phyloP scores from a whole-genome alignment of 2,113 vertebrate genomes.

The Narcine bancroftii region DNA sequence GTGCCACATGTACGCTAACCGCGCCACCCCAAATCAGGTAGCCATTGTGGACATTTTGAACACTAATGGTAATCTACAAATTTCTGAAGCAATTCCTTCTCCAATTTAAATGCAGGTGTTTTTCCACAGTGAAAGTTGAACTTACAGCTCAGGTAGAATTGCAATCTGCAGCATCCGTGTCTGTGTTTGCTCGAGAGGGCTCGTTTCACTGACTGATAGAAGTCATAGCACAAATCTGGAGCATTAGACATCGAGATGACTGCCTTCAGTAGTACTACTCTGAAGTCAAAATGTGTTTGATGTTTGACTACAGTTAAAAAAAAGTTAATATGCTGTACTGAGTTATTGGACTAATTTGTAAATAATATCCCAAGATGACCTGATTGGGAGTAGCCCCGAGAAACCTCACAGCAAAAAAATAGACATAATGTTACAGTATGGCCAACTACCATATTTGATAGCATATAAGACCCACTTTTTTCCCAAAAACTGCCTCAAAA shows the following conservation, averaged over 20 bases:
- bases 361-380: neutral
- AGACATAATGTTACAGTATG: neutral
- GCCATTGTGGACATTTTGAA: neutral
- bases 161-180: neutral
- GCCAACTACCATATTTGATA: too few relatives aligned
- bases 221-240: neutral
- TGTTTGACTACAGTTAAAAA: slow-evolving; percentile 18
- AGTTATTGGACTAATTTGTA: neutral
- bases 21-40: too few relatives aligned
- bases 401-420: neutral
- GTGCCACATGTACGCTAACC: too few relatives aligned
- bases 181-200: neutral
- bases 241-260: neutral
- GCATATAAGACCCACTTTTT: too few relatives aligned
- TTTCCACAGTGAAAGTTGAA: too few relatives aligned
- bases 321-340: neutral
- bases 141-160: too few relatives aligned
- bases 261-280: neutral
- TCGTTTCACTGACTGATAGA: neutral
- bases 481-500: too few relatives aligned
- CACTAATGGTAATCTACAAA: neutral
- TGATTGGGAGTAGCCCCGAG: neutral
- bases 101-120: too few relatives aligned
- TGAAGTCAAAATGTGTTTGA: neutral
- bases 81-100: too few relatives aligned